Conservation (phyloP, 37 sponge, comb jelly and placozoan genomes). For the Theonella swinhoei region DNA sequence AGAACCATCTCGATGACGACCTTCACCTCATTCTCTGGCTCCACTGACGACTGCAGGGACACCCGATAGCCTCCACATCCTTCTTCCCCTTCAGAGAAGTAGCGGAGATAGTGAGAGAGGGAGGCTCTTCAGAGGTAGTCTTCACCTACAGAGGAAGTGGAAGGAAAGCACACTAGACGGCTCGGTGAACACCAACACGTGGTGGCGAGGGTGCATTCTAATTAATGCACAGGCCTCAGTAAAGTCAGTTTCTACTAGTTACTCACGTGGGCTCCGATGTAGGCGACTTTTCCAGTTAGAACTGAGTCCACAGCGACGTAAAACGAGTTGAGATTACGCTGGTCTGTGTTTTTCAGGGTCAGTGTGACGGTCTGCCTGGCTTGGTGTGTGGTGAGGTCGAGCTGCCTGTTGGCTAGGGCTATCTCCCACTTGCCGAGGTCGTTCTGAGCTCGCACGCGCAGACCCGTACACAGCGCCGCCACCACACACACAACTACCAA, state of each 20-base stretch:
- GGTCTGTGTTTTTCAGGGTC: slow-evolving; percentile 44
- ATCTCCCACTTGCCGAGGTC: not conserved
- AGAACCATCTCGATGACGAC: slow-evolving; percentile 68
- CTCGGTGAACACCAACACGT: not conserved
- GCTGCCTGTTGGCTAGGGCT: not conserved
- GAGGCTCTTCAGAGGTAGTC: not conserved
- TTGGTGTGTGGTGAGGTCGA: slow-evolving; percentile 55
- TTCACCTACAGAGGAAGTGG: not conserved
- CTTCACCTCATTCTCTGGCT: slow-evolving; percentile 32
- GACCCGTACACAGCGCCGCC: not conserved
- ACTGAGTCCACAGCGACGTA: slow-evolving; percentile 29
- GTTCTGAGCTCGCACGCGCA: not conserved
- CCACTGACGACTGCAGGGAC: slow-evolving; percentile 56
- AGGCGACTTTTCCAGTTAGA: slow-evolving; percentile 33
- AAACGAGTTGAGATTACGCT: not conserved
- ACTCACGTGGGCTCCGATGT: slow-evolving; percentile 56
- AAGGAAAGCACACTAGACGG: not conserved
- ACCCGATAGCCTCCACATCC: slow-evolving; percentile 28
- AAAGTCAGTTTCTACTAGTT: not conserved
- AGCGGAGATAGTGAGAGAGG: not conserved
- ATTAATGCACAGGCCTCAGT: not conserved
- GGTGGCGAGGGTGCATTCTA: not conserved
- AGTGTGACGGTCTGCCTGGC: slow-evolving; percentile 30
- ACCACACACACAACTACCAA: not conserved
- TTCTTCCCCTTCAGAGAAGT: not conserved